phyloP scores from a whole-genome alignment of 2,888 invertebrate species.

The Pomacea canaliculata region DNA sequence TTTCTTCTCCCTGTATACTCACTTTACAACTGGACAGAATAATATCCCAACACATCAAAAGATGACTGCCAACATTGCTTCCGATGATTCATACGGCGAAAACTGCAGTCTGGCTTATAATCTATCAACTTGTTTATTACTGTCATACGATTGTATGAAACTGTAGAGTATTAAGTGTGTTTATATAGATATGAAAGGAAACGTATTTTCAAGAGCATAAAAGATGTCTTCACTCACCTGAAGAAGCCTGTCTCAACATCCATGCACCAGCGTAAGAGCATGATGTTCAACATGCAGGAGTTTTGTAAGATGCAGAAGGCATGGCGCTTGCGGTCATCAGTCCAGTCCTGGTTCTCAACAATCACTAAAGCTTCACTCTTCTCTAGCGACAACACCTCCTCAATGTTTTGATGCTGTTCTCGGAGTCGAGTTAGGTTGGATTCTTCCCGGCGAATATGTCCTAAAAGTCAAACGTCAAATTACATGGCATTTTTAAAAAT shows the following conservation, averaged over 20 bases:
- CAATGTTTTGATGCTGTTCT: constrained; percentile 28
- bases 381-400: constrained; percentile 26
- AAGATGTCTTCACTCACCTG: constrained; percentile 39
- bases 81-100: too few species aligned
- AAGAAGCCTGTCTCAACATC: constrained; percentile 40
- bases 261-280: constrained; percentile 54
- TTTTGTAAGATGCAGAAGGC: constrained; percentile 55
- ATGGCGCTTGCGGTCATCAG: constrained; percentile 46
- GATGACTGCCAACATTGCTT: too few species aligned
- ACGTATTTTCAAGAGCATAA: too few species aligned
- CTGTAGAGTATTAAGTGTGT: too few species aligned
- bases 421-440: constrained; percentile 48
- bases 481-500: too few species aligned
- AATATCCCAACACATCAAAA: too few species aligned
- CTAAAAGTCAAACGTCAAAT: background rate
- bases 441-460: constrained; percentile 36
- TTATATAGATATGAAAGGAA: too few species aligned
- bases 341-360: constrained; percentile 54
- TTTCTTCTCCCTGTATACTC: constrained; percentile 42
- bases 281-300: constrained; percentile 49
- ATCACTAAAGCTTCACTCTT: constrained; percentile 41
- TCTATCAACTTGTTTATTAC: too few species aligned
- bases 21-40: constrained; percentile 45
- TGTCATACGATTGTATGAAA: too few species aligned
- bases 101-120: too few species aligned